Conservation (phyloP, 2,888 invertebrate species). For the Drosophila diplacantha region DNA sequence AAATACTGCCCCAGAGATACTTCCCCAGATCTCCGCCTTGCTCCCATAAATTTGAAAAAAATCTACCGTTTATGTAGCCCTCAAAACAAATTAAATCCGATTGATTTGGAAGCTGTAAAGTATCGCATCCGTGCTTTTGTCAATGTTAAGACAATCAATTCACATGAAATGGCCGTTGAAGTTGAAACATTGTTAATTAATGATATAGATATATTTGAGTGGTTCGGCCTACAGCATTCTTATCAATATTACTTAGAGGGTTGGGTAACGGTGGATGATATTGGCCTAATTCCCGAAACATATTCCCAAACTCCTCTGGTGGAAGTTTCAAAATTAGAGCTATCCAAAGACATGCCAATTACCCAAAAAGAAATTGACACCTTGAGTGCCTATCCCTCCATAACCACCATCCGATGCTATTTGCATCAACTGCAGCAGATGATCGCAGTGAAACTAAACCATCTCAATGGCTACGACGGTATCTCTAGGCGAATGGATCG, state of each 20-base stretch:
- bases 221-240: background rate
- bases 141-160: background rate
- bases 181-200: too few species aligned
- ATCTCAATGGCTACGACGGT: background rate
- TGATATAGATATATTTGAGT: background rate
- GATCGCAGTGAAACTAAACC: constrained; percentile 10
- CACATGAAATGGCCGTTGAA: background rate
- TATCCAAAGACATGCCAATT: constrained; percentile 7
- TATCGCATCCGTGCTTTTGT: background rate
- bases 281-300: background rate
- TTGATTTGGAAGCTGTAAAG: background rate
- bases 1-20: constrained; percentile 9
- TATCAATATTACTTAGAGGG: background rate
- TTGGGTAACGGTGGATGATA: background rate
- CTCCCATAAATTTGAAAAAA: background rate
- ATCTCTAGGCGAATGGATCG: constrained; percentile 2
- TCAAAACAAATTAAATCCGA: background rate
- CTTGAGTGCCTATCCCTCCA: background rate
- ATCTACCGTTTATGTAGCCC: background rate
- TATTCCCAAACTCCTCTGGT: too few species aligned
- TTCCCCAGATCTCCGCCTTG: background rate
- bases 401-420: constrained; percentile 9
- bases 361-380: background rate
- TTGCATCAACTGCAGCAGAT: constrained; percentile 4
- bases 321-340: background rate